A percentile compares a stretch with the other conserved stretches of the same genome.
These are phyloP conservation scores for Hyles vespertilio DNA, from an alignment of 1,140 invertebrate genomes.

Conservation along the genomic window DNA sequence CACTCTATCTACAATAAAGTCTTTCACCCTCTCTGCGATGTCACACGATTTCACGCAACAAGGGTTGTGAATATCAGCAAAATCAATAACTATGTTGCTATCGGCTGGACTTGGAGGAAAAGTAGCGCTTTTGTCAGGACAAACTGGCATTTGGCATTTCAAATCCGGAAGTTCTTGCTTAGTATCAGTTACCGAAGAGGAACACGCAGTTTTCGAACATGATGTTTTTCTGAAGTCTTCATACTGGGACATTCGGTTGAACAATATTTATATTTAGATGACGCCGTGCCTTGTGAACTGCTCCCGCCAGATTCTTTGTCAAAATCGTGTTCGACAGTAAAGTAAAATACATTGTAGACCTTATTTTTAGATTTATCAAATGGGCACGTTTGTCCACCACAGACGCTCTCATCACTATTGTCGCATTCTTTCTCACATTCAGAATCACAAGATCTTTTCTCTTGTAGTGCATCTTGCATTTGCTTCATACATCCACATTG, in stretches of 20 bases:
- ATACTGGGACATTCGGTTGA: conserved; percentile 47
- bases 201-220: conserved; percentile 52
- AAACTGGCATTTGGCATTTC: conserved; percentile 34
- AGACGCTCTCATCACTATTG: conserved; percentile 34
- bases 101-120: conserved; percentile 52
- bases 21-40: conserved; percentile 54
- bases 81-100: conserved; percentile 47
- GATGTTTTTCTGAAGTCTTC: conserved; percentile 36
- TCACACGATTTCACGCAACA: conserved; percentile 59
- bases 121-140: conserved; percentile 21
- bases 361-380: conserved; percentile 24
- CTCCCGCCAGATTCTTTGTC: conserved; percentile 26
- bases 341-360: conserved; percentile 61
- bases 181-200: conserved; percentile 25
- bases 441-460: conserved; percentile 37
- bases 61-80: conserved; percentile 53
- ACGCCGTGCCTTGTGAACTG: conserved; percentile 22
- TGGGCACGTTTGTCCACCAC: conserved; percentile 48
- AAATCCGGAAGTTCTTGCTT: conserved; percentile 21
- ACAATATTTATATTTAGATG: conserved; percentile 47
- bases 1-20: conserved; percentile 50
- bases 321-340: conserved; percentile 54
- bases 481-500: conserved; percentile 58
- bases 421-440: conserved; percentile 46
- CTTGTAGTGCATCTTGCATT: conserved; percentile 50